phyloP scores from a whole-genome alignment of 2,888 invertebrate species.

The Pseudococcus jackbeardsleyi region DNA sequence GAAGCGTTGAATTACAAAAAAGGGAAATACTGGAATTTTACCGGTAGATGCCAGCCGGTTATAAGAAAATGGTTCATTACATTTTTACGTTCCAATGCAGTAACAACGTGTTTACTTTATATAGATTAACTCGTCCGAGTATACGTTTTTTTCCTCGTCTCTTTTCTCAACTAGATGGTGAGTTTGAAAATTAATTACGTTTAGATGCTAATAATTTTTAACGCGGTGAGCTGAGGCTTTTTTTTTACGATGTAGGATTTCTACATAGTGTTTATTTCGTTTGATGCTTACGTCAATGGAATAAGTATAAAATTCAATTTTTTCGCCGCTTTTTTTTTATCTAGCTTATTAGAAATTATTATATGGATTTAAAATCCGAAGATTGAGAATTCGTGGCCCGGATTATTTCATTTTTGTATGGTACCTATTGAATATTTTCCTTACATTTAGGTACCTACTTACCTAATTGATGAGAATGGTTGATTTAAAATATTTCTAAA shows the following conservation, averaged over 20 bases:
- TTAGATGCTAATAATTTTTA: constrained; percentile 4
- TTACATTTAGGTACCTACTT: not conserved
- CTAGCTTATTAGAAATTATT: too few relatives aligned
- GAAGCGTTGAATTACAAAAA: constrained; percentile 62
- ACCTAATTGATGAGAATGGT: not conserved
- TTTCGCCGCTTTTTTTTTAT: not conserved
- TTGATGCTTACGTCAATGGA: not conserved
- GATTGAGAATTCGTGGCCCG: not conserved
- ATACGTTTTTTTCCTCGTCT: constrained; percentile 21
- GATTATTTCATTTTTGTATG: not conserved
- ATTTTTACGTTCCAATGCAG: constrained; percentile 56
- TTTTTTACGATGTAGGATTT: not conserved
- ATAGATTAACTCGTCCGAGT: constrained; percentile 35
- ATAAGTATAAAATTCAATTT: constrained; percentile 22
- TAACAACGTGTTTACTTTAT: constrained; percentile 38
- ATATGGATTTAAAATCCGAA: too few relatives aligned
- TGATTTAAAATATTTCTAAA: not conserved
- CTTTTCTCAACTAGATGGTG: constrained; percentile 36
- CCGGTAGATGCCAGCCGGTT: constrained; percentile 62
- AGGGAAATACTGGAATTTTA: constrained; percentile 60
- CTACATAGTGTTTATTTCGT: not conserved
- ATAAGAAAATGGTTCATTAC: constrained; percentile 60
- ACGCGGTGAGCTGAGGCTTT: not conserved
- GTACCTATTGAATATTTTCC: not conserved
- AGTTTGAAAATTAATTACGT: constrained; percentile 46